A percentile compares a stretch with the other conserved stretches of the same genome.
phyloP scores from a whole-genome alignment of 2,797 vertebrate species.

The Uromys caudimaculatus region DNA sequence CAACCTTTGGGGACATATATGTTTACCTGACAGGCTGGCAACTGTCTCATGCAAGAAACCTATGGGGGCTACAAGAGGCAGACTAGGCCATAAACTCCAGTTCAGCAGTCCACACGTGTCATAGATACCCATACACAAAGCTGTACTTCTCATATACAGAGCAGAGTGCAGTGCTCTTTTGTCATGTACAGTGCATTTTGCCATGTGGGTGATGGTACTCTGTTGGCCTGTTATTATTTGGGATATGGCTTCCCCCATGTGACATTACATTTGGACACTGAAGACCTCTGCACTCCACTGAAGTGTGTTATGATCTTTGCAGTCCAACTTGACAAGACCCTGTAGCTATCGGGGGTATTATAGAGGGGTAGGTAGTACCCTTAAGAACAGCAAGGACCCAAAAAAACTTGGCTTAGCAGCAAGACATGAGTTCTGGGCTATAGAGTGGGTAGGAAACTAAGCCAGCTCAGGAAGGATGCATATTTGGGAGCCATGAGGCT shows the following conservation, averaged over 20 bases:
- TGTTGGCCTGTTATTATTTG: not conserved
- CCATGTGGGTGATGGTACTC: not conserved
- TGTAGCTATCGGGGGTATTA: not conserved
- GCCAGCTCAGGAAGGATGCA: not conserved
- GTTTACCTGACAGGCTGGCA: not conserved
- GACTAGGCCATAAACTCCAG: not conserved
- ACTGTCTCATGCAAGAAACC: rapidly evolving
- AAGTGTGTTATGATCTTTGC: not conserved
- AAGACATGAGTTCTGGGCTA: no score
- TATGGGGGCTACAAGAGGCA: not conserved
- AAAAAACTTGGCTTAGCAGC: not conserved
- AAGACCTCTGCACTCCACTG: not conserved
- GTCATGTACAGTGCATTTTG: not conserved
- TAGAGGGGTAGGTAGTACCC: not conserved
- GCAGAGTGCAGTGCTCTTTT: not conserved
- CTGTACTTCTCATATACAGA: not conserved
- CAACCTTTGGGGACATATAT: not conserved
- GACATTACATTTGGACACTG: not conserved
- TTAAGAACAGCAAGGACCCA: not conserved
- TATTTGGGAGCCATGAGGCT: not conserved
- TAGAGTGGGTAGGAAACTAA: not conserved
- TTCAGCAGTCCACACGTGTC: not conserved
- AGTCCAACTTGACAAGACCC: not conserved
- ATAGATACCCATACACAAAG: not conserved
- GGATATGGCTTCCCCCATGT: not conserved